Base-by-base conservation (phyloP, 2,113 vertebrate species). In the Colaptes auratus region DNA sequence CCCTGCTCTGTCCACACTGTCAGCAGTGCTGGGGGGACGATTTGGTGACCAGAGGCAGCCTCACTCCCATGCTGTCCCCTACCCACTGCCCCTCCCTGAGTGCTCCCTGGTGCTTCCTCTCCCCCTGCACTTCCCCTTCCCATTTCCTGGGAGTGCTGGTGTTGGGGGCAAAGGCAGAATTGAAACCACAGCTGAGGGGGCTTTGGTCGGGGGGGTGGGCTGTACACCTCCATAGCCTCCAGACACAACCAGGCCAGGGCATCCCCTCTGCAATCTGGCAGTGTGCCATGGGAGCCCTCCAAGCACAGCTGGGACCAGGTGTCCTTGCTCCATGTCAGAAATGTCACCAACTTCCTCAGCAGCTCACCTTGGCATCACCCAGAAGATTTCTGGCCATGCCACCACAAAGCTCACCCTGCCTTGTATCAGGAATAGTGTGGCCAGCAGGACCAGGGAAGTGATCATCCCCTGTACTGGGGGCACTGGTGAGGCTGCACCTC, bases 191-290 rank as follows among this genome's bases (percentile, higher is more conserved):
- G 36, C 14, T 3, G 4, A 64, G 25, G 55, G 20, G 24, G 61
- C 30, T 18, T 60, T 18, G 28, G 28, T 27, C 10, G 42, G 42
- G 42, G 13, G 20, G 5, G 50, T 36, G 36, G 36, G 36, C 39
- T 39, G 33, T 2, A 4, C 1, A 0, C 13, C 21, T 10, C 15
- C 7, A 2, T n/a, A 9, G 31, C 36, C 16, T 56, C 74, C 50
- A 65, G 56, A 58, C 28, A 35, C 18, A 50, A 10, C 6, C 7
- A 6, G 12, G 44, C 9, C 2, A 12, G 58, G 9, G 3, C 58
- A 21, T 74, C 15, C 56, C 28, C 13, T 60, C 17, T 81, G 35
- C 44, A 35, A 11, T 15, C 35, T 67, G 35, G 4, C 86, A 52
- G 20, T 36, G 18, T 7, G 3, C 36, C 39, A 58, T 10, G 19